A percentile compares a stretch with the other conserved stretches of the same genome.
Conservation (phyloP, 2,113 vertebrate species). For the Ochotona curzoniae region DNA sequence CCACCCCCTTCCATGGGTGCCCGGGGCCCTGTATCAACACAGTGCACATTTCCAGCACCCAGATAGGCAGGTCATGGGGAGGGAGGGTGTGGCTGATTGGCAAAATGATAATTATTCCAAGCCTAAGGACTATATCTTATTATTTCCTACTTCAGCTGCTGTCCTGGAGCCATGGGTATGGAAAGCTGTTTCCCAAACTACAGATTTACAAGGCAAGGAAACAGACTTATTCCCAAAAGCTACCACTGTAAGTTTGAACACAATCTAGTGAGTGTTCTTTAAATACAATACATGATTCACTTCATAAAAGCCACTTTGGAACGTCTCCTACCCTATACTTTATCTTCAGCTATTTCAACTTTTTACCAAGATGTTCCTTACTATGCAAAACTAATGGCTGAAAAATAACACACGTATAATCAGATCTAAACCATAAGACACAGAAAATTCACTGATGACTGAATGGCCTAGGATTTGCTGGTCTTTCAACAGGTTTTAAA, state of each 20-base stretch:
- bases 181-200: conserved; percentile 52
- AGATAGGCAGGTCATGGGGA: neutral
- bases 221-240: conserved; percentile 4
- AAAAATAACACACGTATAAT: conserved; percentile 36
- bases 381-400: conserved; percentile 35
- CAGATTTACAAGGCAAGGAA: conserved; percentile 43
- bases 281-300: conserved; percentile 44
- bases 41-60: conserved; percentile 16
- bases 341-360: conserved; percentile 41
- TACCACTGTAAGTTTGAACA: conserved; percentile 43
- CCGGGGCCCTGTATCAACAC: neutral
- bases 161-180: neutral
- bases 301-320: neutral
- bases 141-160: conserved; percentile 57
- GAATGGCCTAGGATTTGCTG: conserved; percentile 7
- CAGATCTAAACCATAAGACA: conserved; percentile 52
- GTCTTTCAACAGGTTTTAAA: conserved; percentile 18
- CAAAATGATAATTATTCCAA: conserved; percentile 51
- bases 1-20: neutral
- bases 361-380: conserved; percentile 25
- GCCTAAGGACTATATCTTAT: conserved; percentile 58
- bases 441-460: conserved; percentile 49
- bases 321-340: conserved; percentile 37
- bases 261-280: conserved; percentile 37
- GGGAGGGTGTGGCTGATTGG: neutral